phyloP scores from a whole-genome alignment of 2,797 vertebrate species.

The Clarias platycephalus region DNA sequence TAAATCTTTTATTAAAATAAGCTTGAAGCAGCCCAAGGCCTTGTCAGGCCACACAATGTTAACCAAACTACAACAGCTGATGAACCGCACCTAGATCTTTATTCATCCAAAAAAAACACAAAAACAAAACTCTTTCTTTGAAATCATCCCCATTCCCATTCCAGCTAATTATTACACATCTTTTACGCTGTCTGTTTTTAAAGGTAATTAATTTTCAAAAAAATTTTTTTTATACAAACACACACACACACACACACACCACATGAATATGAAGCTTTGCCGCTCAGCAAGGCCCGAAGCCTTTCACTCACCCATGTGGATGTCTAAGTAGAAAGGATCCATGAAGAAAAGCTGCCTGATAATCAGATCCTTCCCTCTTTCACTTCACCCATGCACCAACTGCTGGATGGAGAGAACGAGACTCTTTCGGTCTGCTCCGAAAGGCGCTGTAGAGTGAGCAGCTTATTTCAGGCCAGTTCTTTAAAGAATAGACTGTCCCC shows the following conservation, averaged over 20 bases:
- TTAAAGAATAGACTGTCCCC: conserved; percentile 76
- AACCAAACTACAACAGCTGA: not conserved
- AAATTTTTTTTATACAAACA: too few relatives aligned
- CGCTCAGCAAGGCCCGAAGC: not conserved
- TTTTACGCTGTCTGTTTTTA: not conserved
- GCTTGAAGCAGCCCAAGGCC: not conserved
- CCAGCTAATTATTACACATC: not conserved
- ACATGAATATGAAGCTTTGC: not conserved
- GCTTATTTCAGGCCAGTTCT: conserved; percentile 37
- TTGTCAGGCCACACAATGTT: not conserved
- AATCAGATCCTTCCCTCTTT: conserved; percentile 37
- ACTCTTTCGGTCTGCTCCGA: conserved; percentile 32
- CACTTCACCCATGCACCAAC: conserved; percentile 39
- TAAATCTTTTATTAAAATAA: not conserved
- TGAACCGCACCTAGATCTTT: not conserved
- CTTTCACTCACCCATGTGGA: conserved; percentile 66
- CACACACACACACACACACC: not conserved
- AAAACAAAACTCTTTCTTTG: too few relatives aligned
- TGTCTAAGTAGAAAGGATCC: conserved; percentile 71
- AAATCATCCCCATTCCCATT: not conserved
- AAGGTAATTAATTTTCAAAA: not conserved
- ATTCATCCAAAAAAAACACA: not conserved
- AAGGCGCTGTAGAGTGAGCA: conserved; percentile 40
- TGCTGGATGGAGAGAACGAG: conserved; percentile 35
- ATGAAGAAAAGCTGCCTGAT: conserved; percentile 50